Base-by-base conservation (phyloP, 2,113 vertebrate species). In the Seriola rivoliana region DNA sequence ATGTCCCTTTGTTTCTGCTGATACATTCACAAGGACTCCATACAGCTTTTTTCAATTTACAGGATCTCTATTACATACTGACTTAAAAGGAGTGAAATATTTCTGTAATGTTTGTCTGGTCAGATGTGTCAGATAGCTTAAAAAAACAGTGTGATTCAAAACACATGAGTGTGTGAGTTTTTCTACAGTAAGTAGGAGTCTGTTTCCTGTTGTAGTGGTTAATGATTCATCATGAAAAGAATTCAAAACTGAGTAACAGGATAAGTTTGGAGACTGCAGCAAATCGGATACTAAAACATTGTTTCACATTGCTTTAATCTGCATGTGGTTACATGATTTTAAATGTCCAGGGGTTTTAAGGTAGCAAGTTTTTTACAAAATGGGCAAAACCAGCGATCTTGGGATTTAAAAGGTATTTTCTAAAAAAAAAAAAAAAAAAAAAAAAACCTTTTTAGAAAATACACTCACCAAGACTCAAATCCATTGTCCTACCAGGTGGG, bases 401-500 rank as follows among this genome's bases (percentile, higher is more conserved):
- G 32, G 32, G 3, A 34, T 36, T 62, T 9, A 34, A 60, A 62
- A 9, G 4, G 16, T 9, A 19, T 62, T 32, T 13, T 44, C 17
- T 36, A 25, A 23, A 16, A 42, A 29, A 12, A 29, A 29, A 29
- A 2, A 29, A 29, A 2, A 25, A 23, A 16, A 42, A 29, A 12
- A 29, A 29, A 29, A 2, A 29, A 29, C 2, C 2, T 29, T 29
- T 29, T 29, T 29, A 29, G 2, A 29, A 29, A 29, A 29, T 29
- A 42, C 10, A 11, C 40, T 42, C 40, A 42, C 40, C 34, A 5
- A 36, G 34, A 36, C 5, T 57, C 11, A 7, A 25, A 25, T 81
- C 25, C n/a, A 0, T 54, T 74, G 13, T 82, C 17, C 3, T 29
- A 25, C 16, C 87, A 99, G 98, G 98, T 99, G 80, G 98, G 98